Conservation (phyloP, 2,797 vertebrate genomes). For the Mormyrus proboscirostris region DNA sequence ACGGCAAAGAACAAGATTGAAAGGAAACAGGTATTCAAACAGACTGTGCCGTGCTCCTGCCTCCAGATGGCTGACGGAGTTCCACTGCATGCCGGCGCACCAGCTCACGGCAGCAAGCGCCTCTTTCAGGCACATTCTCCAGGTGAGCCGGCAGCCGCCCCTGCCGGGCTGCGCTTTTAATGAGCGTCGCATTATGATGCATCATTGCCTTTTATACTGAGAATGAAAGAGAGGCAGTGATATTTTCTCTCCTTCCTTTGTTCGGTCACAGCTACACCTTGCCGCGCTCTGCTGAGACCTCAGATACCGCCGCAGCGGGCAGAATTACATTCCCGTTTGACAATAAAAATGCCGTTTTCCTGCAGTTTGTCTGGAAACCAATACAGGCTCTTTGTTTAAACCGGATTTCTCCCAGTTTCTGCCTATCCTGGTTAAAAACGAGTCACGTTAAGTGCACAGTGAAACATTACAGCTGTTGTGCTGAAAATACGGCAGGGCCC, state of each 20-base stretch:
- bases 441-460: background rate
- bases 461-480: background rate
- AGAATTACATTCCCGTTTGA: constrained; percentile 15
- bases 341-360: background rate
- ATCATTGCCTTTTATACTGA: background rate
- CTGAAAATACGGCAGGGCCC: background rate
- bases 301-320: background rate
- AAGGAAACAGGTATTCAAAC: background rate
- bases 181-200: background rate
- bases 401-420: background rate
- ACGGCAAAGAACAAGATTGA: background rate
- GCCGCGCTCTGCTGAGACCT: background rate
- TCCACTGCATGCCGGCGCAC: background rate
- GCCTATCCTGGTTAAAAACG: background rate
- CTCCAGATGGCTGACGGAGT: background rate
- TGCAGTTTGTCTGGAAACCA: background rate
- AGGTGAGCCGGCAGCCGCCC: background rate
- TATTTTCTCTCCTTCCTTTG: constrained; percentile 10
- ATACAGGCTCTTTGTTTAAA: background rate
- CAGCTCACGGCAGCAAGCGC: background rate
- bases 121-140: background rate
- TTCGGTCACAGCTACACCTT: background rate
- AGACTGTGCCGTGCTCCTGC: background rate
- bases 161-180: background rate
- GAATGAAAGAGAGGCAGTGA: constrained; percentile 2